Conservation (phyloP, 1,140 invertebrate genomes). For the Zeugodacus cucurbitae region DNA sequence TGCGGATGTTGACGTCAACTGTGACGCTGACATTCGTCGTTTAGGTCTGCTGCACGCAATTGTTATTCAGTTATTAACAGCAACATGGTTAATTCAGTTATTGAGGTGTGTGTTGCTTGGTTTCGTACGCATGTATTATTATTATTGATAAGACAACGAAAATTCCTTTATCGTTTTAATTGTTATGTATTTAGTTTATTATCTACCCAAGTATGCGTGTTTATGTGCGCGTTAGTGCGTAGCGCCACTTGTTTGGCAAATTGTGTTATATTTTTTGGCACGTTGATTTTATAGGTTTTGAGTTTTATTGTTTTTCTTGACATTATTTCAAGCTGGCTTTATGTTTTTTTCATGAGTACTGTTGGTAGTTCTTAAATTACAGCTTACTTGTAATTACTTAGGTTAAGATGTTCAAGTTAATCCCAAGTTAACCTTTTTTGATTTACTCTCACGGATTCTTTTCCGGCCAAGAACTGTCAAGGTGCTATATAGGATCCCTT, state of each 20-base stretch:
- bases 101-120: neutral
- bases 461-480: too few species aligned
- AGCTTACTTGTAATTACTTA: too few species aligned
- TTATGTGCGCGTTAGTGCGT: neutral
- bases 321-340: too few species aligned
- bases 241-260: neutral
- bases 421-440: too few species aligned
- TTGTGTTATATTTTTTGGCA: too few species aligned
- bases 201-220: neutral
- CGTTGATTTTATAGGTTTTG: too few species aligned
- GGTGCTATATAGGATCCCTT: too few species aligned
- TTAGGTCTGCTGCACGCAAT: neutral
- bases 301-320: neutral
- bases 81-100: neutral
- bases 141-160: neutral
- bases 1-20: neutral
- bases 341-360: too few species aligned
- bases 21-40: neutral
- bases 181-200: too few species aligned
- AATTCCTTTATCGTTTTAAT: neutral
- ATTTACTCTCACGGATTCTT: too few species aligned
- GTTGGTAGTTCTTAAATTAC: too few species aligned
- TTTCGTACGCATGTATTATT: neutral
- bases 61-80: neutral
- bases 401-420: too few species aligned